Base-by-base conservation (phyloP, 2,113 vertebrate genomes). In the Corythaeola cristata region DNA sequence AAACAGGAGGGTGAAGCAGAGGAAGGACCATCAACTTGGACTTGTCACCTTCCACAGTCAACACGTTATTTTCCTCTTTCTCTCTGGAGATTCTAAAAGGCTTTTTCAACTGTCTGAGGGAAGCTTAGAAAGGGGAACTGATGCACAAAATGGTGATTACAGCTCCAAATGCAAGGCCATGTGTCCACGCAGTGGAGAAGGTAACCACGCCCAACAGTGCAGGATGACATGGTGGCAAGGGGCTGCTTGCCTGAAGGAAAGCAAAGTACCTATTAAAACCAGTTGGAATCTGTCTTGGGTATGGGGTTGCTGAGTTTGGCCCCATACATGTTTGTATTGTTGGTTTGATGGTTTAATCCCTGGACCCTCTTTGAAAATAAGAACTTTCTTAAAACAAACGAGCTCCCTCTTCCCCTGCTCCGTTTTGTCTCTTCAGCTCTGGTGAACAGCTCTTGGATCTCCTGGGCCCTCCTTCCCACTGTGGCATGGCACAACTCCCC, bases 291-390 rank as follows among this genome's bases (percentile, higher is more conserved):
- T 11, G 77, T 8, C 37, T 62, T 66, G 71, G 9, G 3, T 44
- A 8, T 55, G 18, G 22, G 58, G 22, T 37, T 83, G 41, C 55
- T 66, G 63, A 80, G n/a, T 86, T 77, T 84, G 78, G 28, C 26
- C 67, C 67, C 0, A 0, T 67, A 83, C 93, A 90, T 88, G 73
- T 41, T 82, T 5, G 0, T 53, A 32, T 58, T 72, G 15, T 39
- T 90, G 60, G 16, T 17, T 94, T 95, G 92, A 83, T 84, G 68
- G 84, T 72, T 94, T 93, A 52, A 84, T 64, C 39, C n/a, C 18
- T 20, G 9, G 26, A 8, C 14, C 30, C 30, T 62, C 44, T 83
- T 81, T 60, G 55, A 88, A 76, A 81, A 77, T 22, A 33, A 82
- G 37, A 68, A 32, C 27, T 63, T 73, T 74, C 33, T 92, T 39